Evolutionary conservation across 2,113 vertebrate species (phyloP).

Genomic region (Sylvilagus bachmani): DNA sequence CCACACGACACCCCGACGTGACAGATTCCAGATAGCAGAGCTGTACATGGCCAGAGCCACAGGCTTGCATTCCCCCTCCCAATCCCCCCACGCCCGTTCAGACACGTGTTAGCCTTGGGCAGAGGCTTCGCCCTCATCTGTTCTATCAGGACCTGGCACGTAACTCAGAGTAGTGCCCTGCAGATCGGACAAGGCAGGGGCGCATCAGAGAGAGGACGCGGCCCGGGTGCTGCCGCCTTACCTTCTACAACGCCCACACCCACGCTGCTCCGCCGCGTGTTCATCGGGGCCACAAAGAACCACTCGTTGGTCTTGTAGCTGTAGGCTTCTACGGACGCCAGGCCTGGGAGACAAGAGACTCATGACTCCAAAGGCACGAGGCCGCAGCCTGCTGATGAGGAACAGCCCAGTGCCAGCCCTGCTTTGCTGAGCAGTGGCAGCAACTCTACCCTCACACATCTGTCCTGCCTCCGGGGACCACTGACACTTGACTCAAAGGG

Average conservation of each 20-base stretch:
- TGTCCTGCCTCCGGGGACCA: neutral
- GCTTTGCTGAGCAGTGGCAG: neutral
- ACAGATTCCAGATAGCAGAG: neutral
- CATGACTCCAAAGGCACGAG: conserved; percentile 58
- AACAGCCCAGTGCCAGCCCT: neutral
- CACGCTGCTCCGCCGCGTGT: conserved; percentile 98
- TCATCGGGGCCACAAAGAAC: conserved; percentile 97
- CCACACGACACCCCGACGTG: neutral
- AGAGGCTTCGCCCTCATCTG: neutral
- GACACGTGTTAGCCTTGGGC: neutral
- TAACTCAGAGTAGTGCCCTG: neutral
- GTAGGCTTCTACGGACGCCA: conserved; percentile 96
- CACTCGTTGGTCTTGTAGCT: conserved; percentile 96
- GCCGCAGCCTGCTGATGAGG: neutral
- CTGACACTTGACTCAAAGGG: neutral
- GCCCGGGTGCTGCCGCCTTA: conserved; percentile 80
- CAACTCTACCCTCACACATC: neutral
- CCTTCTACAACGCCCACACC: conserved; percentile 97
- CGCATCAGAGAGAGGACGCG: neutral
- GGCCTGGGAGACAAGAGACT: conserved; percentile 90
- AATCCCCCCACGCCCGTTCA: neutral
- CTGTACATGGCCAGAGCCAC: neutral
- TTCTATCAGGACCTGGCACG: neutral
- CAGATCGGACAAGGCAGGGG: neutral
- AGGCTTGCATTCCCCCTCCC: neutral